phyloP scores from a whole-genome alignment of 2,113 vertebrate species.

The Smithornis capensis region DNA sequence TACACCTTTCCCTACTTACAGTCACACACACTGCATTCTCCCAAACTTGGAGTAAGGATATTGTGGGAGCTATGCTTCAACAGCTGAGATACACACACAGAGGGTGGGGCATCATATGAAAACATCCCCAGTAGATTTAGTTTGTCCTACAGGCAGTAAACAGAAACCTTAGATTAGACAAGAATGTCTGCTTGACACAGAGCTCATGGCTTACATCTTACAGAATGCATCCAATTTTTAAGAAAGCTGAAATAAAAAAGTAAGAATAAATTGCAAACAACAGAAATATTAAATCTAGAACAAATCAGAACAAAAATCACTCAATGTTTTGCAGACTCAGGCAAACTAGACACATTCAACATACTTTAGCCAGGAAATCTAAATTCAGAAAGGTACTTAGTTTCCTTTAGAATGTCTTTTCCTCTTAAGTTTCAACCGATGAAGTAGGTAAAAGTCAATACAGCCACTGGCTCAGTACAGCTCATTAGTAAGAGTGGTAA shows the following conservation, averaged over 20 bases:
- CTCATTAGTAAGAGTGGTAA: background rate
- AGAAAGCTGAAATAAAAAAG: background rate
- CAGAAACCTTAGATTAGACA: constrained; percentile 13
- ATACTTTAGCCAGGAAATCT: background rate
- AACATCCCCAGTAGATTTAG: background rate
- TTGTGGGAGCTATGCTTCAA: background rate
- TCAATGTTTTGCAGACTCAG: background rate
- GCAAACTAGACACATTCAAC: background rate
- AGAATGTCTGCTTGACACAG: background rate
- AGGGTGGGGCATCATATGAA: background rate
- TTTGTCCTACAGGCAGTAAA: background rate
- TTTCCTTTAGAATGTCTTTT: background rate
- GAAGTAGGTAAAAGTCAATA: background rate
- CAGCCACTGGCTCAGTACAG: background rate
- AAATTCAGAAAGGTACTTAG: background rate
- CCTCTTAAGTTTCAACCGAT: background rate
- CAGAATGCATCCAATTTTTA: background rate
- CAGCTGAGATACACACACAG: background rate
- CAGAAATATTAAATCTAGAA: background rate
- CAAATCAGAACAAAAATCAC: background rate
- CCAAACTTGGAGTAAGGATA: background rate
- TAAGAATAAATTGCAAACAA: background rate
- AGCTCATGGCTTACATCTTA: background rate
- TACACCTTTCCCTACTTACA: background rate
- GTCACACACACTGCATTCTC: background rate